Percentiles rank a stretch among this genome's conserved stretches.
phyloP scores from a whole-genome alignment of 2,888 invertebrate species.

The Agrochola lota region DNA sequence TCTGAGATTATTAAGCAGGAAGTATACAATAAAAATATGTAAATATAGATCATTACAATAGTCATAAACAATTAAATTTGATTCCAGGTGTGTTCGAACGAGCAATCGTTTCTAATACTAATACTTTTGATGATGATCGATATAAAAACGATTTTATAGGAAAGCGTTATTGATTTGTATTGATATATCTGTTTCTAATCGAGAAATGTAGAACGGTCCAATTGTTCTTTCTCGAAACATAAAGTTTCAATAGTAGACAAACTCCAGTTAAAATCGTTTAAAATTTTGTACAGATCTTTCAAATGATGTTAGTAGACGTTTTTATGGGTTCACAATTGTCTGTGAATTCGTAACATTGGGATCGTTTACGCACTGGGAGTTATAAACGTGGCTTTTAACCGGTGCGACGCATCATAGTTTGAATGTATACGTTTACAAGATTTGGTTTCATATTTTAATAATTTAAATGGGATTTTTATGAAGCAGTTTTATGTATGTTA shows the following conservation, averaged over 20 bases:
- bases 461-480: not conserved
- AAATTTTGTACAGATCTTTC: conserved; percentile 57
- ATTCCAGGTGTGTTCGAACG: conserved; percentile 38
- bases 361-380: conserved; percentile 62
- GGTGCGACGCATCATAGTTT: too few relatives aligned
- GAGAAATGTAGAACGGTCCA: conserved; percentile 65
- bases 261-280: conserved; percentile 66
- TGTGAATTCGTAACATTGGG: conserved; percentile 68
- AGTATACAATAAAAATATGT: conserved; percentile 54
- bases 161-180: conserved; percentile 53
- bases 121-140: conserved; percentile 52
- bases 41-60: conserved; percentile 62
- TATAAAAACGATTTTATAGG: conserved; percentile 37
- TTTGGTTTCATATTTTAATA: not conserved
- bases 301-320: conserved; percentile 57
- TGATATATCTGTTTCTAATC: conserved; percentile 66
- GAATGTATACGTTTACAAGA: not conserved
- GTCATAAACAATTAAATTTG: conserved; percentile 60
- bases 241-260: conserved; percentile 54
- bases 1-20: conserved; percentile 56
- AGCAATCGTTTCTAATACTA: conserved; percentile 41
- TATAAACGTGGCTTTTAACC: conserved; percentile 26
- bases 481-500: too few relatives aligned
- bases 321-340: conserved; percentile 49
- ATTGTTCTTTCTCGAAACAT: conserved; percentile 66